Conservation (phyloP, 2,113 vertebrate genomes). For the Enhydra lutris region DNA sequence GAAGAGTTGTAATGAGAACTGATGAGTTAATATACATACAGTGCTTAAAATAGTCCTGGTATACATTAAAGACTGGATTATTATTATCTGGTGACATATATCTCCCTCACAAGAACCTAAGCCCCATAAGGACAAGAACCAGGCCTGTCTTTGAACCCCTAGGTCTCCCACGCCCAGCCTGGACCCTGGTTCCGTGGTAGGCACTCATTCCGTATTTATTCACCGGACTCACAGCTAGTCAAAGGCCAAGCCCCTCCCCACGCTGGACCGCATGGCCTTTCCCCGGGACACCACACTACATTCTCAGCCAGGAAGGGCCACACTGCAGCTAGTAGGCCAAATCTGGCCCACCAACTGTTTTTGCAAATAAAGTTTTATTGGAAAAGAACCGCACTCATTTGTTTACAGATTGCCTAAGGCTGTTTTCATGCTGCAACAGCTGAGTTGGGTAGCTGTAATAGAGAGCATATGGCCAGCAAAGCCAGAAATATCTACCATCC, state of each 20-base stretch:
- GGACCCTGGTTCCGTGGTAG: rapidly evolving
- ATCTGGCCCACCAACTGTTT: background rate
- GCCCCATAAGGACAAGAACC: background rate
- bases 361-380: constrained; percentile 32
- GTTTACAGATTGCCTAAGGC: background rate
- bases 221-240: background rate
- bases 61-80: background rate
- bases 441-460: background rate
- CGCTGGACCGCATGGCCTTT: background rate
- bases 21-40: rapidly evolving
- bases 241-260: background rate
- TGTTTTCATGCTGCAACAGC: background rate
- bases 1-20: background rate
- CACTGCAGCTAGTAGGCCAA: background rate
- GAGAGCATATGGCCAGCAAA: background rate
- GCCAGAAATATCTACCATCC: background rate
- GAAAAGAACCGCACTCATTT: background rate
- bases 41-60: background rate
- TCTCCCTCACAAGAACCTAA: background rate
- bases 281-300: no score
- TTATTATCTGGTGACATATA: background rate
- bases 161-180: background rate
- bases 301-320: background rate
- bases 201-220: background rate
- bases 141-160: background rate